Percentiles rank a stretch among this genome's conserved stretches.
Evolutionary conservation across 2,113 vertebrate genomes (phyloP).

Genomic region (Oreochromis spilurus): DNA sequence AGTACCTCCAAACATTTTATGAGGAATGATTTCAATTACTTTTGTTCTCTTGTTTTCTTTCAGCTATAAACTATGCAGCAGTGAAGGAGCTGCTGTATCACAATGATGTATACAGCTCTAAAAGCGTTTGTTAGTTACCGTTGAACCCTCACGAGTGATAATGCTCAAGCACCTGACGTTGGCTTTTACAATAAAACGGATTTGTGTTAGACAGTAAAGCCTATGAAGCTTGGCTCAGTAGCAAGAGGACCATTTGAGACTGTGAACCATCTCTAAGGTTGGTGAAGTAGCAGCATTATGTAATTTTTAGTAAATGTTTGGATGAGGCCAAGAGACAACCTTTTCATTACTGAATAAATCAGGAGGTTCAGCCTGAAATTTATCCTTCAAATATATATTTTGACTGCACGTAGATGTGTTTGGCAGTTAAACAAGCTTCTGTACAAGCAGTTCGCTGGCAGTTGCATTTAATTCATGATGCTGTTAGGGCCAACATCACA

Average conservation of each 20-base stretch:
- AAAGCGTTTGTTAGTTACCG: slow-evolving; percentile 38
- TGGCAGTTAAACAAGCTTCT: neutral
- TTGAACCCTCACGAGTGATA: slow-evolving; percentile 29
- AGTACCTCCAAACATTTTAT: slow-evolving; percentile 38
- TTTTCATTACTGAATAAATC: neutral
- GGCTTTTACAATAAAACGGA: slow-evolving; percentile 5
- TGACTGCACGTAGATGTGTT: neutral
- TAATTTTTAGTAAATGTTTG: neutral
- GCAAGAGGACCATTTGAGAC: neutral
- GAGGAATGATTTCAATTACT: slow-evolving; percentile 63
- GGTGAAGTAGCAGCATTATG: neutral
- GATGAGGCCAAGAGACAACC: neutral
- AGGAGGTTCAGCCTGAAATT: neutral
- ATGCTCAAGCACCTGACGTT: neutral
- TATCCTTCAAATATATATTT: neutral
- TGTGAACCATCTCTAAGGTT: neutral
- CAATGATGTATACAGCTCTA: slow-evolving; percentile 35
- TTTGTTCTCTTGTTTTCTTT: slow-evolving; percentile 42
- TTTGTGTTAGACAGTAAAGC: neutral
- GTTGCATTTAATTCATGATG: neutral
- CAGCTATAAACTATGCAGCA: slow-evolving; percentile 33
- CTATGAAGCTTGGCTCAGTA: neutral
- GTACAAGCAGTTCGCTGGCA: neutral
- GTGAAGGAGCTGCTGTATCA: slow-evolving; percentile 31
- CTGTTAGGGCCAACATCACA: neutral